A percentile compares a stretch with the other conserved stretches of the same genome.
Evolutionary conservation across 2,888 invertebrate genomes (phyloP).

Genomic region (Caenorhabditis imperialis): DNA sequence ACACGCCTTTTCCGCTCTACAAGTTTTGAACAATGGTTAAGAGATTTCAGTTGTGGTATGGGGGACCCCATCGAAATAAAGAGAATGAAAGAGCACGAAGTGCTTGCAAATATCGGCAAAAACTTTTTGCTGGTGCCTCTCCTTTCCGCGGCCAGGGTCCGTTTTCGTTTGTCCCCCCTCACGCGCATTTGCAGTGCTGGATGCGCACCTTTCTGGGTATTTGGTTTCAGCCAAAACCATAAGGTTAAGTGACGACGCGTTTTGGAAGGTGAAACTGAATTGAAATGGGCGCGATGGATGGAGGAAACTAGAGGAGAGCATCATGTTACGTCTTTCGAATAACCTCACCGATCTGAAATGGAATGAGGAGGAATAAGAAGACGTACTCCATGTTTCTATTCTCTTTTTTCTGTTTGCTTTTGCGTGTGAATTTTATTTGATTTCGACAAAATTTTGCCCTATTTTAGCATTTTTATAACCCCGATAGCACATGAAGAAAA

Average conservation of each 20-base stretch:
- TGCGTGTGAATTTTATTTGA: too few relatives aligned
- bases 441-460: too few relatives aligned
- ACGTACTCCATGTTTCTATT: constrained; percentile 18
- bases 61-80: constrained; percentile 44
- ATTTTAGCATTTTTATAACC: too few relatives aligned
- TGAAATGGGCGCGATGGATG: constrained; percentile 4
- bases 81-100: constrained; percentile 53
- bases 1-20: constrained; percentile 59
- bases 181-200: constrained; percentile 7
- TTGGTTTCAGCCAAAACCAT: constrained; percentile 28
- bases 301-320: constrained; percentile 44
- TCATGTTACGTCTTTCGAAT: constrained; percentile 50
- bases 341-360: constrained; percentile 48
- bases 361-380: constrained; percentile 39
- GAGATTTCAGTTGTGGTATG: constrained; percentile 52
- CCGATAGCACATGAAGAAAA: too few relatives aligned
- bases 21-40: constrained; percentile 59
- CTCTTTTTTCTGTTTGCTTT: constrained; percentile 33
- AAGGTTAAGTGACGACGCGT: constrained; percentile 32
- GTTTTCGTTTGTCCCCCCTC: constrained; percentile 37
- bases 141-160: constrained; percentile 40
- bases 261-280: background rate
- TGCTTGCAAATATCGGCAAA: constrained; percentile 51
- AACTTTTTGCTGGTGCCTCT: constrained; percentile 33
- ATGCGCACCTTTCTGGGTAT: constrained; percentile 40